Evolutionary conservation across 1,140 invertebrate species (phyloP).

Genomic region (Hestina assimilis): DNA sequence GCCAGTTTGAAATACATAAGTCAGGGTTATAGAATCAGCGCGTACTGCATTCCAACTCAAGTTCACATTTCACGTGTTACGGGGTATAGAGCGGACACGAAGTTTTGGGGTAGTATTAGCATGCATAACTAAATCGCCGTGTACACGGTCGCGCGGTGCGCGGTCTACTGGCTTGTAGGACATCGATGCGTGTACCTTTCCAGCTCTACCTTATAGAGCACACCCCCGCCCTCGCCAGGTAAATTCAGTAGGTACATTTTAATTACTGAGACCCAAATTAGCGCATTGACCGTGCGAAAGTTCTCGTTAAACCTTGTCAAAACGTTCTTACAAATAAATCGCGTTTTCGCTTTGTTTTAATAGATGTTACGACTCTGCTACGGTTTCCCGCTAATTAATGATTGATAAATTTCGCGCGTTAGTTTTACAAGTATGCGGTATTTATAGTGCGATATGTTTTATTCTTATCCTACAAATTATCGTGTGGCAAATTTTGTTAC

Average conservation of each 20-base stretch:
- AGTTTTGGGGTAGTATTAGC: neutral
- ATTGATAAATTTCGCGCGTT: neutral
- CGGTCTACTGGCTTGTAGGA: conserved; percentile 45
- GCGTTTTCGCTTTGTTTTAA: conserved; percentile 3
- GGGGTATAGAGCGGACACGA: conserved; percentile 6
- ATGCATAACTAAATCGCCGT: conserved; percentile 6
- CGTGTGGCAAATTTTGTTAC: too few relatives aligned
- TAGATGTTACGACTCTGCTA: neutral
- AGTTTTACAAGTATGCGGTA: too few relatives aligned
- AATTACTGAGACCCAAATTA: conserved; percentile 71
- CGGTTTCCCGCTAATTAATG: neutral
- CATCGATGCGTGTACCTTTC: conserved; percentile 35
- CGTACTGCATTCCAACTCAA: conserved; percentile 19
- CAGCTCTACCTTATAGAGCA: conserved; percentile 26
- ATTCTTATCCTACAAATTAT: too few relatives aligned
- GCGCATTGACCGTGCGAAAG: conserved; percentile 62
- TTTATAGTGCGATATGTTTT: too few relatives aligned
- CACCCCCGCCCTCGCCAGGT: conserved; percentile 52
- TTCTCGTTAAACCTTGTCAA: conserved; percentile 56
- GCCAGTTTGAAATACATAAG: neutral
- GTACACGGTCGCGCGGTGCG: conserved; percentile 39
- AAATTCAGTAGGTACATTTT: conserved; percentile 55
- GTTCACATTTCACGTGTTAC: conserved; percentile 14
- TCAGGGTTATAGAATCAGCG: neutral
- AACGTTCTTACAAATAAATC: conserved; percentile 43